These are phyloP conservation scores for Ctenopoma multispine DNA, from an alignment of 2,797 vertebrate genomes.

Conservation along the genomic window DNA sequence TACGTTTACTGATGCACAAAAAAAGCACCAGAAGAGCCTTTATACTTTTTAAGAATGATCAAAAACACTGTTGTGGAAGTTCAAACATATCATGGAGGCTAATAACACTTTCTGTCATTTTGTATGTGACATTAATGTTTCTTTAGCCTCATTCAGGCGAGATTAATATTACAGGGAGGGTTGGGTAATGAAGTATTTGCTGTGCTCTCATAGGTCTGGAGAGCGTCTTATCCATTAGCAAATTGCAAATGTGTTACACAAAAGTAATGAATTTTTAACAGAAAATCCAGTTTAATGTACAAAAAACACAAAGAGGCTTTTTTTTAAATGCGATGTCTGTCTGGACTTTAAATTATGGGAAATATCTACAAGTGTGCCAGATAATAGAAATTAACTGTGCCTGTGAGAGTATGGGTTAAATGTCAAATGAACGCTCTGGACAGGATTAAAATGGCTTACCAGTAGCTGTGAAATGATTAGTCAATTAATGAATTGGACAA, in stretches of 20 bases:
- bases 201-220: neutral
- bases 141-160: neutral
- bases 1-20: slow-evolving; percentile 44
- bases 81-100: slow-evolving; percentile 14
- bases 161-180: neutral
- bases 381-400: neutral
- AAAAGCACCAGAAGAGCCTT: slow-evolving; percentile 8
- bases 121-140: slow-evolving; percentile 8
- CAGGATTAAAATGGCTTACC: neutral
- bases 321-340: slow-evolving; percentile 14
- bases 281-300: slow-evolving; percentile 1
- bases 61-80: slow-evolving; percentile 9
- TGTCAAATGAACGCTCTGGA: neutral
- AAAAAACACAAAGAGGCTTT: neutral
- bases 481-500: neutral
- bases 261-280: neutral
- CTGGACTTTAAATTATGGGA: neutral
- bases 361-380: neutral
- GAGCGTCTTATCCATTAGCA: neutral
- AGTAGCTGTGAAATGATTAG: neutral
- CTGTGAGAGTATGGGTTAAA: neutral
- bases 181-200: slow-evolving; percentile 9
- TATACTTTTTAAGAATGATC: slow-evolving; percentile 26
- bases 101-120: slow-evolving; percentile 23
- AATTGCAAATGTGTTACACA: neutral